Base-by-base conservation (phyloP, 92 coral and sea anemone genomes). In the Isaurus tuberculatus region DNA sequence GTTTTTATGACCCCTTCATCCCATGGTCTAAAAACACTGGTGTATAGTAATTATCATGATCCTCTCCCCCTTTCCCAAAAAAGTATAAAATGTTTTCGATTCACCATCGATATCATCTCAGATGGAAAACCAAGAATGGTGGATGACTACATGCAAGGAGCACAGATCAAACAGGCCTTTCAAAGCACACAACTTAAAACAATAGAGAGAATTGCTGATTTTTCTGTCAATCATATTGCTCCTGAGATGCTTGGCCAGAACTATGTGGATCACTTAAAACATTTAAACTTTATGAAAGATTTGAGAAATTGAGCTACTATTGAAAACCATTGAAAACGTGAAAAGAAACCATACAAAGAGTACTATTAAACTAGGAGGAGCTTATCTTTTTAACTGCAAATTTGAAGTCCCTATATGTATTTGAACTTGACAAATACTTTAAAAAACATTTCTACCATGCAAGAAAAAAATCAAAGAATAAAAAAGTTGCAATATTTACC, bases 351-450 rank as follows among this genome's bases (percentile, higher is more conserved):
- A 63, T 66, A 77, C 40, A 19, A 65, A 85, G 73, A 86, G 10
- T 86, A 86, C 90, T 3, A 36, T 8, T 36, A n/a, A 86, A 72
- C 74, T 63, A 81, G 89, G 86, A 79, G 17, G 89, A 79, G 48
- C 80, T 79, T 46, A 33, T 86, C n/a, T n/a, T n/a, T 68, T 67
- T 70, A 37, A 84, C 88, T 84, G 75, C 15, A 73, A 75, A 79
- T 22, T 67, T 69, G 63, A 86, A 86, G 42, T 79, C 74, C 33
- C 89, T 86, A 27, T 57, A 80, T 60, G 81, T 80, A 66, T 85
- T 63, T 60, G 69, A 85, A 65, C 85, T 78, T 31, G 89, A 85
- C 55, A 57, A 44, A 19, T 77, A 86, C 71, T 55, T 46, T 0
- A 46, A 46, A 46, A 46, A 11, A 8, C 53, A 46, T 3, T 46